These are phyloP conservation scores for Hypotaenidia philippensis DNA, from an alignment of 2,797 vertebrate species.

Conservation along the genomic window DNA sequence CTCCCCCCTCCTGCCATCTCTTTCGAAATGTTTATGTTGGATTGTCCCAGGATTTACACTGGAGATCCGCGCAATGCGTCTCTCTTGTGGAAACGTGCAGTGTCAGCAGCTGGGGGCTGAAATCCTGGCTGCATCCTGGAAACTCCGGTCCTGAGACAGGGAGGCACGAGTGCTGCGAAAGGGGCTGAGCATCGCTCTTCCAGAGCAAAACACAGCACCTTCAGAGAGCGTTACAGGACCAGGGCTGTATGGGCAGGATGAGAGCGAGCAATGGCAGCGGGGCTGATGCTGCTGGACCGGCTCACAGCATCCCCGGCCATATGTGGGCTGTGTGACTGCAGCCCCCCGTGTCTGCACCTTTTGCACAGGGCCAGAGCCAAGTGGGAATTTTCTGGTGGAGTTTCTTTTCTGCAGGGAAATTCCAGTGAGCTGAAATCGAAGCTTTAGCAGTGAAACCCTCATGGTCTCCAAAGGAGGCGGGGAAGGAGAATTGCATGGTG, in stretches of 20 bases:
- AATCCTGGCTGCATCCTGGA: not conserved
- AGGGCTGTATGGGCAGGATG: not conserved
- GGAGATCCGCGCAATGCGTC: not conserved
- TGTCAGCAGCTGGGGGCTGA: constrained; percentile 32
- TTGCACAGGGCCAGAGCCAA: not conserved
- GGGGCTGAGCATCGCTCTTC: fast-evolving
- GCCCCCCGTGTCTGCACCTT: fast-evolving
- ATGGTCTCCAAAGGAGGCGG: not conserved
- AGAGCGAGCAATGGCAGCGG: fast-evolving
- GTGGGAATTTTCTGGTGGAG: constrained; percentile 8
- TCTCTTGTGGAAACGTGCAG: not conserved
- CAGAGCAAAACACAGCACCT: not conserved
- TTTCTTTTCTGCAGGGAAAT: constrained; percentile 30
- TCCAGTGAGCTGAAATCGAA: not conserved
- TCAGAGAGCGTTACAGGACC: fast-evolving
- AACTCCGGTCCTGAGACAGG: not conserved
- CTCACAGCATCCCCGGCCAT: fast-evolving
- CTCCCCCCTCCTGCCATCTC: not conserved
- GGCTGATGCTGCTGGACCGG: fast-evolving
- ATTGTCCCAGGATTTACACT: constrained; percentile 21
- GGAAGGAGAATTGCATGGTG: not conserved
- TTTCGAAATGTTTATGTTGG: constrained; percentile 61
- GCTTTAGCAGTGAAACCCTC: not conserved
- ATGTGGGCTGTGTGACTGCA: fast-evolving
- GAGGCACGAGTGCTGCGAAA: fast-evolving